Evolutionary conservation across 2,113 vertebrate genomes (phyloP).

Genomic region (Melanerpes formicivorus): DNA sequence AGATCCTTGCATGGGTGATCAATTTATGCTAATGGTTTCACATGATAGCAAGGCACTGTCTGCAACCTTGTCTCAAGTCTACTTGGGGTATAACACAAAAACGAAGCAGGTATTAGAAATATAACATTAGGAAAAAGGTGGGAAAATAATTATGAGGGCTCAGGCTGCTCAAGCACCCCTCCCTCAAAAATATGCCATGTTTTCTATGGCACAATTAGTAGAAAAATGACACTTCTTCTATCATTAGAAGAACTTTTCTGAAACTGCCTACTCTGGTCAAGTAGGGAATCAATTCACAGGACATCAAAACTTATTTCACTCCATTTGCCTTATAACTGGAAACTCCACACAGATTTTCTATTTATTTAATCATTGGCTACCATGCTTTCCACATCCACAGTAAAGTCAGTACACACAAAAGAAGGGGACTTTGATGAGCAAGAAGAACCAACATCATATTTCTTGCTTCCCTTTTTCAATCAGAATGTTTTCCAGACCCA

Average conservation of each 20-base stretch:
- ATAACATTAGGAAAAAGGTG: neutral
- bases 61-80: neutral
- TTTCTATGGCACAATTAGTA: neutral
- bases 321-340: neutral
- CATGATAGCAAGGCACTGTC: neutral
- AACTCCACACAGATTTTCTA: neutral
- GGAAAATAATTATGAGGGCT: neutral
- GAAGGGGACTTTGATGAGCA: neutral
- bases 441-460: neutral
- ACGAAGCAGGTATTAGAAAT: rapidly evolving
- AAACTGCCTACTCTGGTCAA: neutral
- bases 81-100: neutral
- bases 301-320: neutral
- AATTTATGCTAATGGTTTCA: neutral
- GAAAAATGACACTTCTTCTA: neutral
- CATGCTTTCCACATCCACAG: neutral
- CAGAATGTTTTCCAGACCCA: neutral
- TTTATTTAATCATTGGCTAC: neutral
- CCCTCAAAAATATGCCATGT: neutral
- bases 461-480: slow-evolving; percentile 2
- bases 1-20: neutral
- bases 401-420: neutral
- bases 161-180: neutral
- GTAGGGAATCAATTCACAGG: neutral
- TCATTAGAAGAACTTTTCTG: neutral